Percentiles rank a stretch among this genome's conserved stretches.
Evolutionary conservation across 1,140 invertebrate genomes (phyloP).

Genomic region (Pogonomyrmex barbatus): DNA sequence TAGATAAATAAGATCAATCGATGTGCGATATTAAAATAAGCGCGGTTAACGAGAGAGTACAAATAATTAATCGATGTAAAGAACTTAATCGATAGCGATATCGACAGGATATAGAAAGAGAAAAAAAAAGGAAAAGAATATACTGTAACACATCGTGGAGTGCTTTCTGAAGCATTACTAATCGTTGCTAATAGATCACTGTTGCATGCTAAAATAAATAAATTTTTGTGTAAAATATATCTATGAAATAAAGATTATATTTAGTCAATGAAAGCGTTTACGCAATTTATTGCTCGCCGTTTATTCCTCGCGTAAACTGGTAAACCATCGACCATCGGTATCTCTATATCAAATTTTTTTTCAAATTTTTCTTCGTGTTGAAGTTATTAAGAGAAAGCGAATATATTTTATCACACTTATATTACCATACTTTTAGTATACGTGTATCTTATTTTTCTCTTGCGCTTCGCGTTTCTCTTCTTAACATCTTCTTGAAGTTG

Average conservation of each 20-base stretch:
- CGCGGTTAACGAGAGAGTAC: conserved; percentile 59
- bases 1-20: conserved; percentile 42
- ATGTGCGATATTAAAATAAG: conserved; percentile 45
- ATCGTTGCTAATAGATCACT: conserved; percentile 77
- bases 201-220: conserved; percentile 79
- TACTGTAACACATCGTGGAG: conserved; percentile 41
- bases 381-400: not conserved
- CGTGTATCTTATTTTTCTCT: not conserved
- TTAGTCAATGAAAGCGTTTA: conserved; percentile 73
- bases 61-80: conserved; percentile 61
- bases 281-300: not conserved
- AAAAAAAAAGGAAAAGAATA: conserved; percentile 25
- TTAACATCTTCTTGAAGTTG: not conserved
- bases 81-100: conserved; percentile 45
- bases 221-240: conserved; percentile 80
- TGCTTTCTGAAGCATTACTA: conserved; percentile 73
- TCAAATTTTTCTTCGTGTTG: not conserved
- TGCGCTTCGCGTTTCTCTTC: not conserved
- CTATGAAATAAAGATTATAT: conserved; percentile 80
- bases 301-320: not conserved
- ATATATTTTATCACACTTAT: too few species aligned
- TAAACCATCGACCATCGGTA: not conserved
- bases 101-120: conserved; percentile 15
- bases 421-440: too few species aligned
- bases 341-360: not conserved